Evolutionary conservation across 1,140 invertebrate species (phyloP), one percentile per base, ranked within the genome.

Genomic region (Pogonus chalceus): DNA sequence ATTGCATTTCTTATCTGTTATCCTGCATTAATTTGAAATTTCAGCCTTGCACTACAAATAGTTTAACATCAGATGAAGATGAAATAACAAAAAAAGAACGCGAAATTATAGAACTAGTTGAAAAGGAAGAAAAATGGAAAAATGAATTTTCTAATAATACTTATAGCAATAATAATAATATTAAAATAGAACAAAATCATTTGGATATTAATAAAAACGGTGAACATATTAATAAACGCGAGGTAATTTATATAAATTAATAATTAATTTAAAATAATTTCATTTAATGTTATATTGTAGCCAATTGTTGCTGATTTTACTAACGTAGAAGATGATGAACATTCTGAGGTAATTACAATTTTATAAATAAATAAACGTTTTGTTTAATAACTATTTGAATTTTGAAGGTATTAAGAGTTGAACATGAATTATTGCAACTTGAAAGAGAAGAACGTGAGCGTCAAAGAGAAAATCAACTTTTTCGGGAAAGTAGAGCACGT

Each of bases 381-480:
- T 10, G 18, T 43, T 4, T 43, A 10, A 43, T 18, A 43, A 14
- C 18, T 7, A 18, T 16, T 12, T 18, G 18, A 10, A 9, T 12
- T 54, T 64, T 83, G 75, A 84, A 88, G 68, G 84, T 87, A 18
- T 69, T 88, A 35, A 78, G 82, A 57, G 85, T 87, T 35, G 85
- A 88, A 70, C 76, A 83, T 12, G 85, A 88, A 69, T 71, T 88
- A 1, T 62, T 87, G 1, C 84, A 88, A 64, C 62, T 86, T 23
- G 84, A 88, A 66, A 82, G 85, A 66, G 84, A 87, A 68, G 85
- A 87, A 62, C 61, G 87, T n/a, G 81, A 85, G 60, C 72, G 84
- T 2, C 83, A 87, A 63, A 73, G 84, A 2, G 84, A 82, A 56
- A 85, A 84, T 63, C 64, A 86, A 9, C 68, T 83, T 20, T 76